Evolutionary conservation across 2,797 vertebrate genomes (phyloP), one percentile per base, ranked within the genome.

Genomic region (Epinephelus awoara): DNA sequence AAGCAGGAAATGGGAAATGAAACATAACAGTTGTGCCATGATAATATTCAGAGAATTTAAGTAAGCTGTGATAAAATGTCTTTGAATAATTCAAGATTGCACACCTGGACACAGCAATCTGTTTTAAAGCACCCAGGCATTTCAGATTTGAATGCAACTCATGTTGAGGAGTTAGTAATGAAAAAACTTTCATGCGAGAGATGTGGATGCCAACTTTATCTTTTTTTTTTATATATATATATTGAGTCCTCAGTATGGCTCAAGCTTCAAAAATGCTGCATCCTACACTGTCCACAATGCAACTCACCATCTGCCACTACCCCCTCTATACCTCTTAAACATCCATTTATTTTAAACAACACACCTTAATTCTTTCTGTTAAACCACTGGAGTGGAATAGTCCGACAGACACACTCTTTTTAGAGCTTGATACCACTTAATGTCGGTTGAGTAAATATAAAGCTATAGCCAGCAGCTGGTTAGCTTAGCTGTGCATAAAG

Each of bases 1-100:
- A 66, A 27, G 50, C 17, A 85, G 46, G 77, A 58, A 57, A 3
- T 1, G 3, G 9, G 74, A 67, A 34, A 27, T 23, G 17, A 77
- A 76, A 70, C 0, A 0, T 10, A 44, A 38, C 9, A 27, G n/a
- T 72, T 62, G 40, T 42, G 40, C 3, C n/a, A 46, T 25, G n/a
- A 44, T 18, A 15, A n/a, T 1, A 10, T 12, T 65, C 1, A 25
- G 21, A 29, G n/a, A 54, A 42, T 2, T 19, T 3, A 23, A 44
- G 19, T n/a, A 6, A 17, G 44, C 7, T 34, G 0, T 17, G 7
- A 10, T 29, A 29, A 47, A 19, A 56, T 5, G 15, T 50, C 9
- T 47, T 42, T 61, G n/a, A 50, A 11, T 59, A 55, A 44, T 44
- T 61, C 15, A 23, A 54, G 23, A 52, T 7, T 50, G 21, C 8